Conservation (phyloP, 2,888 invertebrate species). For the Dryomyza anilis region DNA sequence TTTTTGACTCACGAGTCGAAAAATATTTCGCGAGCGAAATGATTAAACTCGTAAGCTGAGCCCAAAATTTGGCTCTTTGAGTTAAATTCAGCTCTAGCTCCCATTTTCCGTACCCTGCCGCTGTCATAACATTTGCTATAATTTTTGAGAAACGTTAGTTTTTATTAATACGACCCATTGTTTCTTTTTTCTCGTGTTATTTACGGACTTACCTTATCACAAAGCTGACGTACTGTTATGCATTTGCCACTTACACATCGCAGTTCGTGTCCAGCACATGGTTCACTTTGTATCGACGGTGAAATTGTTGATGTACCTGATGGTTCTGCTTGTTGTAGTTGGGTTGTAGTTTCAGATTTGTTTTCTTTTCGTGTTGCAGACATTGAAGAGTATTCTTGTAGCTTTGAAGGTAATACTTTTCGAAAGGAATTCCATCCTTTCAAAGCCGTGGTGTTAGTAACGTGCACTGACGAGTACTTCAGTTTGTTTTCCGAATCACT, state of each 20-base stretch:
- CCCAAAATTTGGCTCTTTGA: too few relatives aligned
- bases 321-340: slow-evolving; percentile 45
- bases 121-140: too few relatives aligned
- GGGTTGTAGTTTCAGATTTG: neutral
- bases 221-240: slow-evolving; percentile 68
- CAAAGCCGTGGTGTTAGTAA: slow-evolving; percentile 43
- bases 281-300: neutral
- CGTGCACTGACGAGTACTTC: slow-evolving; percentile 52
- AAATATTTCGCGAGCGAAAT: too few relatives aligned
- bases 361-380: neutral
- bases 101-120: too few relatives aligned
- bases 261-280: slow-evolving; percentile 63
- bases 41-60: too few relatives aligned
- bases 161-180: neutral
- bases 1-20: too few relatives aligned
- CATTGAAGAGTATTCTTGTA: neutral
- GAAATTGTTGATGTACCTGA: slow-evolving; percentile 38
- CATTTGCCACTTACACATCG: slow-evolving; percentile 71
- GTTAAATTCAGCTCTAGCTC: too few relatives aligned
- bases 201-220: slow-evolving; percentile 62
- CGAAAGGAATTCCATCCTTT: neutral
- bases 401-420: too few relatives aligned
- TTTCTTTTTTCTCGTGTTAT: neutral
- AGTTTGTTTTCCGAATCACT: slow-evolving; percentile 64
- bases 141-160: too few relatives aligned